Percentiles rank a stretch among this genome's conserved stretches.
These are phyloP conservation scores for Synergus itoensis DNA, from an alignment of 2,888 invertebrate species.

Conservation along the genomic window DNA sequence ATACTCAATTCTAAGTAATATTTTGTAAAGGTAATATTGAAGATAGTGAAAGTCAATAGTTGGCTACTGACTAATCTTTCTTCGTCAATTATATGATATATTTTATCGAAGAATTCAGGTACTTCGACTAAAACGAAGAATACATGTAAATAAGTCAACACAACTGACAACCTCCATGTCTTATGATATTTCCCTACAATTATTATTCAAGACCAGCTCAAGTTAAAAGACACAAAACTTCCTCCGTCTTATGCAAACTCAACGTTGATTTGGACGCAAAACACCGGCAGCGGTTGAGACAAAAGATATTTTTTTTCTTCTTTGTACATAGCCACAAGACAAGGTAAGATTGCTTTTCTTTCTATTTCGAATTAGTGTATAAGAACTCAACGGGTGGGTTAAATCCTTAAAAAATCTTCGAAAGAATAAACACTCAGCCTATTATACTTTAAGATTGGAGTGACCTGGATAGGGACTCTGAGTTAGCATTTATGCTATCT, in stretches of 20 bases:
- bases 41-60: neutral
- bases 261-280: constrained; percentile 52
- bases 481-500: no score
- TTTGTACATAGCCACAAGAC: constrained; percentile 34
- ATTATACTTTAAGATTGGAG: neutral
- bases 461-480: neutral
- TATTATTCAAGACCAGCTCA: neutral
- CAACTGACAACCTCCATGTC: neutral
- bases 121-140: neutral
- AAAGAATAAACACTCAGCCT: neutral
- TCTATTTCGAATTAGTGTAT: neutral
- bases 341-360: neutral
- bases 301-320: constrained; percentile 46
- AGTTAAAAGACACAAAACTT: neutral
- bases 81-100: neutral
- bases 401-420: neutral
- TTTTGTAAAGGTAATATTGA: neutral
- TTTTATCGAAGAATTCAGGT: neutral
- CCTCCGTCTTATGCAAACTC: constrained; percentile 41
- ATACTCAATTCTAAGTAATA: neutral
- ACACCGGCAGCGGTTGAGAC: constrained; percentile 55
- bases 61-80: neutral
- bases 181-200: neutral
- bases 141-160: neutral
- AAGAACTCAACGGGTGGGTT: neutral